Evolutionary conservation across 64 coral and sea anemone species (phyloP), one percentile per base, ranked within the genome.

Genomic region (Exaiptasia diaphana): DNA sequence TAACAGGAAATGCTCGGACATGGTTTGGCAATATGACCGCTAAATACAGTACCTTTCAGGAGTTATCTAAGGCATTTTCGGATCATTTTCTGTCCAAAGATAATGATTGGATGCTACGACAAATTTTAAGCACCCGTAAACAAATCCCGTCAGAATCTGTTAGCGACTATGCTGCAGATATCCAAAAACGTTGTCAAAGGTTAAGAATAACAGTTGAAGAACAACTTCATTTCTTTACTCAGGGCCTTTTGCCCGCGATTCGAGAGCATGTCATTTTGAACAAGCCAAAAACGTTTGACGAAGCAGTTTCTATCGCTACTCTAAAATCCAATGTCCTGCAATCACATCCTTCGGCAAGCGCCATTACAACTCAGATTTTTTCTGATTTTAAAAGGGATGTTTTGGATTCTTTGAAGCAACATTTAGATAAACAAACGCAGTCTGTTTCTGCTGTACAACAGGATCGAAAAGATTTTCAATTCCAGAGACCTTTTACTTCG

Each of bases 211-310:
- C 53, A 79, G 24, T 22, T 20, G 33, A 15, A 24, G 53, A 80
- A 64, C 32, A 62, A 18, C 33, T 38, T 20, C 36, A 80, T 29
- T 62, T 41, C 27, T 80, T 57, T 62, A 17, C 42, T 22, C 54
- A 64, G 32, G 57, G 76, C 25, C 15, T 80, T 30, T 24, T 12
- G 12, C 57, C 76, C 13, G n/a, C 13, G 2, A 4, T 80, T 29
- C 39, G 27, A 10, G 38, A 21, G 9, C 54, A 80, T 43, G 76
- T 80, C 23, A 80, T 80, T 46, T 4, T 80, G 9, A 33, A 41
- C 5, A 53, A 80, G 24, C 76, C 76, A 28, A 56, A 80, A 80
- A 21, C 76, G 24, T 12, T 62, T 12, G 76, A 80, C 15, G 56
- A 80, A 61, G 76, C 76, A 12, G 76, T 62, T 62, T 62, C 32